Evolutionary conservation across 2,888 invertebrate genomes (phyloP), one percentile per base, ranked within the genome.

Genomic region (Pogonocherus hispidulus): DNA sequence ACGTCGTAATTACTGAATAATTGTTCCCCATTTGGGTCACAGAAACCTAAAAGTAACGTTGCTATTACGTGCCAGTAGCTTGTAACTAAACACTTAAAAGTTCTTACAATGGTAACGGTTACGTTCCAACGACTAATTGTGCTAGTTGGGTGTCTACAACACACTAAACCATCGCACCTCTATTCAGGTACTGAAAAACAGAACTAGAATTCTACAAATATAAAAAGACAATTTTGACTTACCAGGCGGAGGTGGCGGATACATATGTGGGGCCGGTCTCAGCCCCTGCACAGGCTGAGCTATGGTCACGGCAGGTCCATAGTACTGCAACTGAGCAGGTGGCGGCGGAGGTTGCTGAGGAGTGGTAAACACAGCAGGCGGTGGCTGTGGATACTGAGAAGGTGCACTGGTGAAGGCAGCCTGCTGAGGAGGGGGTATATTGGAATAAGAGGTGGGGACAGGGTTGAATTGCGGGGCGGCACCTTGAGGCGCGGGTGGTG

Each of bases 301-400:
- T 18, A 78, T 73, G 2, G 78, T 72, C 2, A 79, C 73, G 1
- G 76, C 64, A 18, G 77, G 70, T 3, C 76, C 76, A 51, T 77
- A 78, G 63, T 79, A 79, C 71, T 78, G 78, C 56, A 76, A 65
- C 67, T 73, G 78, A 20, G 65, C 71, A 5, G 76, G 66, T 3
- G 75, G 71, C 16, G 75, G 73, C 32, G 78, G 77, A 22, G 73
- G 68, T 19, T 74, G 75, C 41, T 66, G 72, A 3, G 67, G 69
- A 59, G 75, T 69, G 0, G 77, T 74, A 73, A 79, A 76, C 60
- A 80, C 71, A 37, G 80, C 82, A 49, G 82, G 81, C 37, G 84
- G 81, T 23, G 83, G 83, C 22, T 82, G 81, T 3, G 78, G 78
- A 67, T 79, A 79, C 52, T 78, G 78, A 32, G 73, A 62, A 41